Evolutionary conservation across 2,797 vertebrate genomes (phyloP), one percentile per base, ranked within the genome.

Genomic region (Sorex maritimensis): DNA sequence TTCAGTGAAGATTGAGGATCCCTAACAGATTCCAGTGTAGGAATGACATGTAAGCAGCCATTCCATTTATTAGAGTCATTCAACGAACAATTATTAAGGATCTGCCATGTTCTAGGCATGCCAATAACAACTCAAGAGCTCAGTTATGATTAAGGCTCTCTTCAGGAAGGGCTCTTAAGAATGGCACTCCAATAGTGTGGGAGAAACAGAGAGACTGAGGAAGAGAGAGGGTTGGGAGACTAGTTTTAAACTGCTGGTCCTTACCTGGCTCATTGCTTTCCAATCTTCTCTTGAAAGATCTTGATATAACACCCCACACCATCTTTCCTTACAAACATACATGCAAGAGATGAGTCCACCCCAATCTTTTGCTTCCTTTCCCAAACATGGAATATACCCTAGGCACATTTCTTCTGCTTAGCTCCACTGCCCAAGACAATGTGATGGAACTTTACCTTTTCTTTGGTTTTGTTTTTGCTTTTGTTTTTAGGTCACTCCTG

Each of bases 221-320:
- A 67, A 19, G 26, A 23, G 28, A 6, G 65, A n/a, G 65, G 65
- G 24, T 61, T 61, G 6, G 58, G 58, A 21, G 17, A 61, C 17
- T 23, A 19, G 19, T 61, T 21, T 61, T 61, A 52, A 84, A 67
- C 9, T 49, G 72, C 91, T 90, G 34, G 30, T 87, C 17, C 41
- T 26, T 7, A 19, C 24, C 67, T 68, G 38, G 58, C 10, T 61
- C 19, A 11, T 6, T 30, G 81, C 11, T 79, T 67, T 88, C 80
- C 86, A 38, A 30, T 55, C 28, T 41, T 38, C 28, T 72, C 88
- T 80, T 77, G 83, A 84, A 79, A 74, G 38, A 67, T 19, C 74
- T 28, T 84, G n/a, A 49, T 55, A 49, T 12, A 68, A 13, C 38
- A 58, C 28, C 14, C 61, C 2, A 65, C 17, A 19, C 61, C 61